phyloP scores from a whole-genome alignment of 1,140 invertebrate species.

The Drosophila trapezifrons region DNA sequence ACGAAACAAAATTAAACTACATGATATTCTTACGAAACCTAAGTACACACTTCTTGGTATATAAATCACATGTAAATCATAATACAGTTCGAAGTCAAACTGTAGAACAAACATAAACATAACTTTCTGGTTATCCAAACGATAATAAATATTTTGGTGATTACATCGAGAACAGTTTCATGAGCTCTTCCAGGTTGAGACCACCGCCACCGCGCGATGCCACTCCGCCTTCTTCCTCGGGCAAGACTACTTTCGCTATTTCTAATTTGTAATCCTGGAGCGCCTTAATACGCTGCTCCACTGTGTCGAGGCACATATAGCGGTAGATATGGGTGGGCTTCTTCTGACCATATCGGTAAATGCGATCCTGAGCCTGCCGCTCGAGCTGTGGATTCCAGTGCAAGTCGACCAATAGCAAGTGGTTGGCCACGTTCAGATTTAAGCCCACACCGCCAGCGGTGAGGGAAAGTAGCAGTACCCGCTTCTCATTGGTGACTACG shows the following conservation, averaged over 20 bases:
- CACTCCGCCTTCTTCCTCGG: background rate
- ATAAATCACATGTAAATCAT: constrained; percentile 1
- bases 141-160: background rate
- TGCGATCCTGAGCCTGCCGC: constrained; percentile 62
- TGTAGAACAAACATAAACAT: background rate
- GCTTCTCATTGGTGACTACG: constrained; percentile 10
- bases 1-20: background rate
- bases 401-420: constrained; percentile 54
- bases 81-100: background rate
- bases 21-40: background rate
- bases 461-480: constrained; percentile 50
- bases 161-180: constrained; percentile 39
- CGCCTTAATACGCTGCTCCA: constrained; percentile 91
- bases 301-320: constrained; percentile 91
- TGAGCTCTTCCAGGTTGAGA: constrained; percentile 42
- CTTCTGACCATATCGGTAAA: constrained; percentile 61
- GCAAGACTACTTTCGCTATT: constrained; percentile 89
- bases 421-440: constrained; percentile 63
- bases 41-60: background rate
- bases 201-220: background rate
- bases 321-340: constrained; percentile 84
- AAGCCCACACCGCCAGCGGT: constrained; percentile 60
- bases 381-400: constrained; percentile 66
- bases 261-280: constrained; percentile 91
- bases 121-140: background rate